A percentile compares a stretch with the other conserved stretches of the same genome.
Conservation (phyloP, 2,888 invertebrate species). For the Alloplasta piceator region DNA sequence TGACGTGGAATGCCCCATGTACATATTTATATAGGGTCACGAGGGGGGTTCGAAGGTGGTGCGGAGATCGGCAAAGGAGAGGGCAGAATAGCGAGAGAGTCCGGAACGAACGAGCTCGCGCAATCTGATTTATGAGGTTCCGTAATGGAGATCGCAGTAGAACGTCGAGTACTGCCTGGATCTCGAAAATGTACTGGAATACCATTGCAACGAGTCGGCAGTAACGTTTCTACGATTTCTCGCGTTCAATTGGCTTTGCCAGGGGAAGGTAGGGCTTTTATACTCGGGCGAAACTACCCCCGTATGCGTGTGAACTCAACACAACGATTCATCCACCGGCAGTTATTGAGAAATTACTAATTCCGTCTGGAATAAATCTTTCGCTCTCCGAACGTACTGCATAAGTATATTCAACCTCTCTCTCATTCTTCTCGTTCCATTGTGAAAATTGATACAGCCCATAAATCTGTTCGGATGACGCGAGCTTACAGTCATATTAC, state of each 20-base stretch:
- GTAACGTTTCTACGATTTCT: not conserved
- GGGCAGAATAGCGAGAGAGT: conserved; percentile 36
- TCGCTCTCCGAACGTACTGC: conserved; percentile 11
- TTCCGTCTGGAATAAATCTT: conserved; percentile 41
- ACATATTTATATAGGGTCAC: conserved; percentile 43
- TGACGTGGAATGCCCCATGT: too few relatives aligned
- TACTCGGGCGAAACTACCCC: too few relatives aligned
- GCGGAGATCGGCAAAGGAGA: conserved; percentile 19
- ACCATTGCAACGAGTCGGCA: conserved; percentile 6
- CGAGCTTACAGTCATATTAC: conserved; percentile 15
- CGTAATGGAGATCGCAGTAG: conserved; percentile 68
- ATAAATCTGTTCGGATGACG: conserved; percentile 23
- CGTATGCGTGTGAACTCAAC: too few relatives aligned
- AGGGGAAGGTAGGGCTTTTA: too few relatives aligned
- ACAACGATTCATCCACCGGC: conserved; percentile 7
- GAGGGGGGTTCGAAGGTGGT: conserved; percentile 29
- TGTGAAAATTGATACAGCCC: conserved; percentile 38
- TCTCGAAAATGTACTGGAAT: conserved; percentile 38
- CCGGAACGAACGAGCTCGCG: conserved; percentile 51
- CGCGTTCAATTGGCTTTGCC: too few relatives aligned
- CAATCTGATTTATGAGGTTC: conserved; percentile 72
- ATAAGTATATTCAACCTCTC: not conserved
- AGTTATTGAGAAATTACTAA: conserved; percentile 45
- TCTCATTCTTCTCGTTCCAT: not conserved
- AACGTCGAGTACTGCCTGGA: conserved; percentile 44